Conservation (phyloP, 2,113 vertebrate species). For the human region GRCh38 chr15:38992001-38992500, state of each 20-base stretch:
- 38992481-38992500: background rate
- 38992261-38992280: background rate
- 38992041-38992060: slow-evolving; percentile 13
- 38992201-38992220: background rate
- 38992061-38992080: background rate
- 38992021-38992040: slow-evolving; percentile 56
- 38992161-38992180: background rate
- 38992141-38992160: slow-evolving; percentile 20
- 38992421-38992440: background rate
- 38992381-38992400: background rate
- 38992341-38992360: background rate
- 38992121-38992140: background rate
- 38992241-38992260: background rate
- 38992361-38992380: background rate
- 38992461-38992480: background rate
- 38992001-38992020: slow-evolving; percentile 62
- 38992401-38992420: background rate
- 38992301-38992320: background rate
- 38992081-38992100: background rate
- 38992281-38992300: background rate
- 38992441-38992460: background rate
- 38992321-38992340: background rate
- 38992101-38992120: background rate
- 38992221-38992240: background rate
- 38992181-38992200: background rate